phyloP scores from a whole-genome alignment of 2,888 invertebrate species.

The Chrysolina haemoptera region DNA sequence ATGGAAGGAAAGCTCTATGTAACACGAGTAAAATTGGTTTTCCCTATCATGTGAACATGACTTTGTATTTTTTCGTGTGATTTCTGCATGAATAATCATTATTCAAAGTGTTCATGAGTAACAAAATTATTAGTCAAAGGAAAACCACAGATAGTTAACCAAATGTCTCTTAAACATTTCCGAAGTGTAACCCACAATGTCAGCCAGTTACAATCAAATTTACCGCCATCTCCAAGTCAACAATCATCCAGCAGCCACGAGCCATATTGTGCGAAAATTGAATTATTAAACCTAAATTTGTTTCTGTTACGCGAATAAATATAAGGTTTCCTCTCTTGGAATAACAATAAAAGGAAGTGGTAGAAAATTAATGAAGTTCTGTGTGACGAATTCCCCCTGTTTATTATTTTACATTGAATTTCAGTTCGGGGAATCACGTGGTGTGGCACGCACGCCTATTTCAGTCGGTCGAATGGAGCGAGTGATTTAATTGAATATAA shows the following conservation, averaged over 20 bases:
- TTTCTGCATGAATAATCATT: too few relatives aligned
- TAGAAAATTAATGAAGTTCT: constrained; percentile 46
- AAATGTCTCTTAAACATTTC: background rate
- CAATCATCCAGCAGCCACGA: background rate
- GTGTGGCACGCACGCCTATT: background rate
- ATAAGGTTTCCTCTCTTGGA: constrained; percentile 36
- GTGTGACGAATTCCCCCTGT: constrained; percentile 29
- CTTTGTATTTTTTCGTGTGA: too few relatives aligned
- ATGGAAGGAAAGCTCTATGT: too few relatives aligned
- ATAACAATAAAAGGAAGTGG: constrained; percentile 42
- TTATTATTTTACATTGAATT: constrained; percentile 2
- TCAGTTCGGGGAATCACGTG: constrained; percentile 7
- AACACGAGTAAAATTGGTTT: too few relatives aligned
- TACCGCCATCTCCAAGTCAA: background rate
- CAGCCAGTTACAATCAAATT: background rate
- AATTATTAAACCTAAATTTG: constrained; percentile 35
- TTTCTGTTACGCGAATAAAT: constrained; percentile 36
- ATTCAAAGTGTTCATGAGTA: background rate
- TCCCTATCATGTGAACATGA: too few relatives aligned
- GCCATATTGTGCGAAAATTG: constrained; percentile 22
- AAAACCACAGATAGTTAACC: background rate
- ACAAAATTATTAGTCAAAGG: background rate
- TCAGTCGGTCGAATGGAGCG: background rate
- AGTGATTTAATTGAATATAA: constrained; percentile 2
- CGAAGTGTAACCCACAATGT: background rate